phyloP scores from a whole-genome alignment of 2,113 vertebrate species.

The Pachycephala philippinensis region DNA sequence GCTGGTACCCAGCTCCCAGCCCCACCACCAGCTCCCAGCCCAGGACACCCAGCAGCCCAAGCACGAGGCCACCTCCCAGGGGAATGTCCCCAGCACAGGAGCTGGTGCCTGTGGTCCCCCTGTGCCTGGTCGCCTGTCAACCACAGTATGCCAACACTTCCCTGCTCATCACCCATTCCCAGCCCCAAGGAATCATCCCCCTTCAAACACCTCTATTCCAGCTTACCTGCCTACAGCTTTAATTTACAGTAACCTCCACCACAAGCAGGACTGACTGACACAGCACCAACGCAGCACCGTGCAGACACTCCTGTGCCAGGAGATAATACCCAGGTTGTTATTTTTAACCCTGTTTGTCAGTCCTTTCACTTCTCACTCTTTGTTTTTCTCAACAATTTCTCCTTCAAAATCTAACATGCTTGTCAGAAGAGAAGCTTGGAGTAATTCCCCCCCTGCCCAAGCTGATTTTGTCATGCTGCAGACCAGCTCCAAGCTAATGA shows the following conservation, averaged over 20 bases:
- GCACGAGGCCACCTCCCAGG: not conserved
- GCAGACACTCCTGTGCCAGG: not conserved
- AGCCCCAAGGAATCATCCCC: not conserved
- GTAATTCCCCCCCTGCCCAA: accelerated
- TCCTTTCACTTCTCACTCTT: not conserved
- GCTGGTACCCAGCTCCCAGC: not conserved
- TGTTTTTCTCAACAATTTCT: not conserved
- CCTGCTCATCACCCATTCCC: not conserved
- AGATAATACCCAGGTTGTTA: not conserved
- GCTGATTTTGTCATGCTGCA: not conserved
- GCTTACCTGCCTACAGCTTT: not conserved
- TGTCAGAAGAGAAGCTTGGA: not conserved
- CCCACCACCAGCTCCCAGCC: not conserved
- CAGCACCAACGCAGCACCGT: not conserved
- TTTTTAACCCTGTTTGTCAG: not conserved
- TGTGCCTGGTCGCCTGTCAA: not conserved
- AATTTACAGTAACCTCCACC: not conserved
- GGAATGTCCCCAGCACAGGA: not conserved
- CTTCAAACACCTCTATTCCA: not conserved
- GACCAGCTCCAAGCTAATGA: not conserved
- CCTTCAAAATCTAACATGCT: not conserved
- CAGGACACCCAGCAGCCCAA: not conserved
- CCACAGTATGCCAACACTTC: not conserved
- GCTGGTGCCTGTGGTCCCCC: not conserved
- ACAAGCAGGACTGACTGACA: not conserved